Conservation (phyloP, 2,797 vertebrate species). For the Acanthornis magna region DNA sequence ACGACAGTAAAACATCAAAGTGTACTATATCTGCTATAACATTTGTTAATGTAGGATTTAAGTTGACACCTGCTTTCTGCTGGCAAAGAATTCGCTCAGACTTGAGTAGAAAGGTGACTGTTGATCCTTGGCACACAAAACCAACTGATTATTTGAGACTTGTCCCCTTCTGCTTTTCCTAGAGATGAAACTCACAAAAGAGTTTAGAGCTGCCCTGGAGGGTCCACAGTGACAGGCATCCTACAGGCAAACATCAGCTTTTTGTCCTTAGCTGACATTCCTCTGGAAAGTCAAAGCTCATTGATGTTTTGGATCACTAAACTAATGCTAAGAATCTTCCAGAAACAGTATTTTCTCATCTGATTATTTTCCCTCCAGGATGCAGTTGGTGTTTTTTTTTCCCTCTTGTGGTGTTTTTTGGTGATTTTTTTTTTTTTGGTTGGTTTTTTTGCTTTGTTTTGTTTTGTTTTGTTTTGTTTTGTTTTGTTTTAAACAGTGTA, state of each 20-base stretch:
- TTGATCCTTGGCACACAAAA: neutral
- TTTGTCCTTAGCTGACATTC: neutral
- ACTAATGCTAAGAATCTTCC: neutral
- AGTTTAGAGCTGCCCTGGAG: neutral
- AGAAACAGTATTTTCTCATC: neutral
- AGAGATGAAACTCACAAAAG: neutral
- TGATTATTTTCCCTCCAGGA: neutral
- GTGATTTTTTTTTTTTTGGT: neutral
- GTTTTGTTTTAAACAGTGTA: neutral
- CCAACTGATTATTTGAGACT: neutral
- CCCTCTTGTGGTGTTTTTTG: rapidly evolving
- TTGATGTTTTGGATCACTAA: neutral
- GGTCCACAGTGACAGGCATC: neutral
- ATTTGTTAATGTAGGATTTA: neutral
- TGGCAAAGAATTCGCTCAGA: neutral
- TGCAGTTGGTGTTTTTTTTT: neutral
- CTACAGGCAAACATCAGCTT: neutral
- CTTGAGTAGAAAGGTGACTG: neutral
- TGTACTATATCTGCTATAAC: neutral
- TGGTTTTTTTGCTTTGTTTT: neutral
- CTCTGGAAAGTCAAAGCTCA: neutral
- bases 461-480: neutral
- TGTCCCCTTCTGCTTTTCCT: constrained; percentile 10
- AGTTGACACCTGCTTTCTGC: neutral
- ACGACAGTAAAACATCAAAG: neutral